Base-by-base conservation (phyloP, 2,888 invertebrate genomes). In the Onchidella celtica region DNA sequence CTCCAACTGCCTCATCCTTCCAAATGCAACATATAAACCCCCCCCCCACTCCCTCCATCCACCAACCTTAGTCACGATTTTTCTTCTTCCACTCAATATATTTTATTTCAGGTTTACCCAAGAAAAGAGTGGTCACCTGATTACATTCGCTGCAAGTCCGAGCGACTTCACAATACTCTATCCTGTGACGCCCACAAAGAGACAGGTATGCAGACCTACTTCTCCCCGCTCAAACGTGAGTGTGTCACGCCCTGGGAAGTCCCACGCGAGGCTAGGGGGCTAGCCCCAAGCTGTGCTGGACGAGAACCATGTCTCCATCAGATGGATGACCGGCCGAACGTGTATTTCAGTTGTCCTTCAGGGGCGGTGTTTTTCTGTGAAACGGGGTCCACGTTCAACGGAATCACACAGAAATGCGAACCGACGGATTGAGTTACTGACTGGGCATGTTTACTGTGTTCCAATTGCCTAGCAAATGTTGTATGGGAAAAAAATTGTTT, bases 231-330 rank as follows among this genome's bases (percentile, higher is more conserved):
- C 21, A 75, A 36, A 21, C 36, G 29, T 9, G 38, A 61, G n/a
- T 75, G 75, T 40, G 63, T 75, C 3, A 38, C 75, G 6, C 24
- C 17, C 24, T 75, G 36, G 36, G 75, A 75, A 4, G 63, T 75
- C 1, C 75, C 75, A 6, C 38, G 27, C 4, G 63, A 6, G 11
- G 63, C 65, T 24, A 63, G 61, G 3, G 74, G 74, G 3, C 24
- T 61, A 11, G 61, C 34, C 11, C 74, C 74, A 74, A 36, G 36
- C 57, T 74, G 74, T 24, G 17, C 32, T 1, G 74, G 74, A 11
- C 57, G 61, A 36, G n/a, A 24, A 24, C 17, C 34, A 1, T 59
- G 74, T 1, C 11, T 59, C 3, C 61, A 74, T 24, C 17, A 9
- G 55, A 61, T 38, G 0, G 36, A 6, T 1, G 74, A 74, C 24